Evolutionary conservation across 2,888 invertebrate species (phyloP).

Genomic region (Rotaria sp.): DNA sequence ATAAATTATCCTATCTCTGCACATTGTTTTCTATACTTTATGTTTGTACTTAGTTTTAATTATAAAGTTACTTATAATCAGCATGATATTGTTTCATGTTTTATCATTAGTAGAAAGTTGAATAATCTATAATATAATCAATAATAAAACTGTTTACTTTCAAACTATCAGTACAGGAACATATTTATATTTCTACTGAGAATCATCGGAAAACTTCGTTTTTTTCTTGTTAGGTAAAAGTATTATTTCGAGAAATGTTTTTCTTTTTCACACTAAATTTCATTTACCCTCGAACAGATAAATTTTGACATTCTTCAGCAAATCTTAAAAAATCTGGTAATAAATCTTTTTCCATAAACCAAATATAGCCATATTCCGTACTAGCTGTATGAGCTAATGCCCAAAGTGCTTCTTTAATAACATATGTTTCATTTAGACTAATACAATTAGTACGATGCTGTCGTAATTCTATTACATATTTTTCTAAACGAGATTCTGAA

Average conservation of each 20-base stretch:
- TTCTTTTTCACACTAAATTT: not conserved
- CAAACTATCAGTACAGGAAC: too few species aligned
- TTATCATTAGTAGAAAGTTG: too few species aligned
- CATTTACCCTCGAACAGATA: slow-evolving; percentile 68
- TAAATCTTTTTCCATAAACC: slow-evolving; percentile 63
- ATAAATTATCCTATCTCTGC: too few species aligned
- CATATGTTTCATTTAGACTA: slow-evolving; percentile 58
- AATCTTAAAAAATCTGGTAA: slow-evolving; percentile 61
- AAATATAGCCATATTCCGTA: slow-evolving; percentile 62
- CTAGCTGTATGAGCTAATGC: slow-evolving; percentile 58
- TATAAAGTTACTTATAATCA: too few species aligned
- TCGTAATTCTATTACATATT: not conserved
- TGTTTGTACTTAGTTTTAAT: too few species aligned
- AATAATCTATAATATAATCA: too few species aligned
- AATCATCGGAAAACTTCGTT: too few species aligned
- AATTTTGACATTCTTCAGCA: slow-evolving; percentile 73
- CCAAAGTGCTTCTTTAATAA: slow-evolving; percentile 82
- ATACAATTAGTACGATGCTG: slow-evolving; percentile 46
- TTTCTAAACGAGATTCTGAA: slow-evolving; percentile 49
- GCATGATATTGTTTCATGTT: too few species aligned
- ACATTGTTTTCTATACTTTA: too few species aligned
- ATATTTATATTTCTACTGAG: too few species aligned
- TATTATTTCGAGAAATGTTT: not conserved
- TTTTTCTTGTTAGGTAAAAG: too few species aligned
- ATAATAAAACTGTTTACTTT: too few species aligned